phyloP scores from a whole-genome alignment of 2,888 invertebrate species.

The Philereme transversata region DNA sequence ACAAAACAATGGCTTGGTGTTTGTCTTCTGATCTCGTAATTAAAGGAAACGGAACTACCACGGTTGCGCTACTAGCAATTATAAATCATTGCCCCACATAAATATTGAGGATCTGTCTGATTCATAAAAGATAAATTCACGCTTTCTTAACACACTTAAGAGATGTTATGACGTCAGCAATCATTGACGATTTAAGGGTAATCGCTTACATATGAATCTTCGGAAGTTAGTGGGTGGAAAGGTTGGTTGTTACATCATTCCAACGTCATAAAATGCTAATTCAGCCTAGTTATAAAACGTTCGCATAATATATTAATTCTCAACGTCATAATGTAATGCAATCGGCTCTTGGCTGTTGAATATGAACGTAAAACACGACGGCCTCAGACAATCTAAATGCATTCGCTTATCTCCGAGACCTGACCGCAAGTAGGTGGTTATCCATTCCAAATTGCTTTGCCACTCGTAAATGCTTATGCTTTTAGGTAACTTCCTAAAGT shows the following conservation, averaged over 20 bases:
- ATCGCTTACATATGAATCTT: conserved; percentile 51
- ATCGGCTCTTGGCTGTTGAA: conserved; percentile 23
- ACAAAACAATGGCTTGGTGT: conserved; percentile 13
- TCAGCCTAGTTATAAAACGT: conserved; percentile 17
- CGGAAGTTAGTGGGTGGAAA: conserved; percentile 67
- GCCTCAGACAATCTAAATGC: conserved; percentile 38
- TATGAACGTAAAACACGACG: conserved; percentile 37
- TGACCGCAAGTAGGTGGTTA: conserved; percentile 24
- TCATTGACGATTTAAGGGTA: conserved; percentile 61
- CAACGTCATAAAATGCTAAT: conserved; percentile 42
- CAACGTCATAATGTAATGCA: conserved; percentile 39
- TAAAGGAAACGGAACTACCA: conserved; percentile 11
- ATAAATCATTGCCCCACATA: conserved; percentile 3
- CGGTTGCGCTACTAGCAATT: conserved; percentile 5
- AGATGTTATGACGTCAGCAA: conserved; percentile 44
- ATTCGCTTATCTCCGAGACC: conserved; percentile 29
- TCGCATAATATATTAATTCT: conserved; percentile 27
- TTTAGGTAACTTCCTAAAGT: conserved; percentile 24
- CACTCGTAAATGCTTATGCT: conserved; percentile 15
- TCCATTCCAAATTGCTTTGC: conserved; percentile 23
- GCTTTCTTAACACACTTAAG: conserved; percentile 8
- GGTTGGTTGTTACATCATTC: conserved; percentile 69
- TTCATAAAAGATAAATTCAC: conserved; percentile 21
- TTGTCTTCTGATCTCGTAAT: conserved; percentile 12
- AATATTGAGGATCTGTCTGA: conserved; percentile 5